These are phyloP conservation scores for Typhlomys cinereus DNA, from an alignment of 2,113 vertebrate genomes.

Conservation along the genomic window DNA sequence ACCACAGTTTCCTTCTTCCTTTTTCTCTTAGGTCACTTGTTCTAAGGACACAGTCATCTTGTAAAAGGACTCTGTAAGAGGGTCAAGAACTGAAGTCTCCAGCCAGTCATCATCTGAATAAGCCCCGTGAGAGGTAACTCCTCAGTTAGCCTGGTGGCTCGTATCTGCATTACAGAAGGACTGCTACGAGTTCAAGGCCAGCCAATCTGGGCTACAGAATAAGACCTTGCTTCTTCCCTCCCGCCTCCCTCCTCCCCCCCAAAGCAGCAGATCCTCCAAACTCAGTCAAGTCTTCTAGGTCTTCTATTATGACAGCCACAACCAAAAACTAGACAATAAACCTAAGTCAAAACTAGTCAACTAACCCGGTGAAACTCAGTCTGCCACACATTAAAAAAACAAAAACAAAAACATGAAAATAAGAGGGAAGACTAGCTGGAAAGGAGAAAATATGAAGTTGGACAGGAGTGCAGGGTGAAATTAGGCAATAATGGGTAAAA, in stretches of 20 bases:
- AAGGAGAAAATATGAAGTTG: too few species aligned
- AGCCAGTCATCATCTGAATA: not conserved
- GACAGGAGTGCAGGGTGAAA: too few species aligned
- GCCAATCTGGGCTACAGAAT: not conserved
- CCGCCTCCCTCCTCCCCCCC: too few species aligned
- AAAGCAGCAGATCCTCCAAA: not conserved
- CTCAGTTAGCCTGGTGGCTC: too few species aligned
- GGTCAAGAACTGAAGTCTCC: not conserved
- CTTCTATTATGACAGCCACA: not conserved
- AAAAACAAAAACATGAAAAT: too few species aligned
- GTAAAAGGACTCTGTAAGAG: not conserved
- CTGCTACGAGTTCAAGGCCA: not conserved
- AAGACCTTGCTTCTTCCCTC: not conserved
- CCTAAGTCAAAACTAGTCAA: not conserved
- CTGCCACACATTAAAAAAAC: too few species aligned
- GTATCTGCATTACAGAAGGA: too few species aligned
- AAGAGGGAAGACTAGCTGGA: too few species aligned
- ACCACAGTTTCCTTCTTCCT: not conserved
- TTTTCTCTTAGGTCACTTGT: not conserved
- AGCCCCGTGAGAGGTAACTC: not conserved
- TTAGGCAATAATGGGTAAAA: too few species aligned
- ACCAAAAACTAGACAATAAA: not conserved
- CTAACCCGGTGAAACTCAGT: too few species aligned
- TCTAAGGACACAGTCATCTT: not conserved
- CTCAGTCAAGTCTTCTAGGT: not conserved